phyloP scores from a whole-genome alignment of 2,888 invertebrate genomes.

The Agrochola lota region DNA sequence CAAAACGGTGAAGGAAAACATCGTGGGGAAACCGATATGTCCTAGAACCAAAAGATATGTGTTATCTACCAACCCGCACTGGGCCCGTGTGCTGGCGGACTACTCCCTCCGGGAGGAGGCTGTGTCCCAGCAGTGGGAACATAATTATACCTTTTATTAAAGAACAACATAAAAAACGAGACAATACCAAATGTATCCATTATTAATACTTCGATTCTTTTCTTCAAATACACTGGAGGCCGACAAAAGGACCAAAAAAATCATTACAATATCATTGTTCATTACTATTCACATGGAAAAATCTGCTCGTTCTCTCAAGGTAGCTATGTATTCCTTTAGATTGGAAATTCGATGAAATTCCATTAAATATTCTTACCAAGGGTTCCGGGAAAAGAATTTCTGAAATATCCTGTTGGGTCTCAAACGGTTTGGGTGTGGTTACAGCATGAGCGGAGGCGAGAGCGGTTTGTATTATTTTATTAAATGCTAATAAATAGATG shows the following conservation, averaged over 20 bases:
- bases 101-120: too few species aligned
- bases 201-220: slow-evolving; percentile 42
- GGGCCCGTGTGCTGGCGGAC: too few species aligned
- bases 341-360: slow-evolving; percentile 55
- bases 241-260: slow-evolving; percentile 36
- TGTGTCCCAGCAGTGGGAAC: too few species aligned
- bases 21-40: too few species aligned
- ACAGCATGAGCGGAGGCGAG: neutral
- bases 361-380: slow-evolving; percentile 49
- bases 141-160: neutral
- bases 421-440: neutral
- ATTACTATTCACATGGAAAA: slow-evolving; percentile 55
- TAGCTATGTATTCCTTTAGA: slow-evolving; percentile 31
- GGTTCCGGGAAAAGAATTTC: slow-evolving; percentile 33
- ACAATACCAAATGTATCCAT: slow-evolving; percentile 31
- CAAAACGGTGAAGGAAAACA: too few species aligned
- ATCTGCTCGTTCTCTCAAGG: slow-evolving; percentile 32
- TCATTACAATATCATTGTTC: slow-evolving; percentile 50
- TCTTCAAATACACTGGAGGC: slow-evolving; percentile 31
- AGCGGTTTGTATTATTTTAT: neutral
- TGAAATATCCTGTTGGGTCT: slow-evolving; percentile 33
- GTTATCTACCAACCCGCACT: too few species aligned
- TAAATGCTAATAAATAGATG: too few species aligned
- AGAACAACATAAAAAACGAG: neutral
- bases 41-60: too few species aligned